phyloP scores from a whole-genome alignment of 2,888 invertebrate genomes.

The Hoplodrina ambigua region DNA sequence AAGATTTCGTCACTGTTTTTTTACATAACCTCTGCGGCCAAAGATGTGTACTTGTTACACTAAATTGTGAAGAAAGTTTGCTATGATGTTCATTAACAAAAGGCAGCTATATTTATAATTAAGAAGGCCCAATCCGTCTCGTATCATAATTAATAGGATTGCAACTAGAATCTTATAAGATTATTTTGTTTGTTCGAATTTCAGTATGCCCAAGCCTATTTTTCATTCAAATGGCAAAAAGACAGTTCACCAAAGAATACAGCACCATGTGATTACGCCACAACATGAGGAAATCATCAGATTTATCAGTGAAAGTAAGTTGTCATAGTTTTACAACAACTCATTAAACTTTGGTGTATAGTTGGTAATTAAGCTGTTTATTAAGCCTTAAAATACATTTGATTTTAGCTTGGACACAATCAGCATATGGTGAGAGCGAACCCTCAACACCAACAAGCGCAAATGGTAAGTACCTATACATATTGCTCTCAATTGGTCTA shows the following conservation, averaged over 20 bases:
- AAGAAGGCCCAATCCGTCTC: not conserved
- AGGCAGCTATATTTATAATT: slow-evolving; percentile 5
- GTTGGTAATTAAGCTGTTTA: not conserved
- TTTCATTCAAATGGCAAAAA: slow-evolving; percentile 94
- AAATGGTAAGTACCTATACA: slow-evolving; percentile 76
- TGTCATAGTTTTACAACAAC: slow-evolving; percentile 19
- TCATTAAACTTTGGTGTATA: not conserved
- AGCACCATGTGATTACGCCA: slow-evolving; percentile 92
- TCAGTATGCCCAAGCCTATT: slow-evolving; percentile 95
- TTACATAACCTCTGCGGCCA: slow-evolving; percentile 86
- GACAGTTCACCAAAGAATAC: slow-evolving; percentile 90
- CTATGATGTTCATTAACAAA: not conserved
- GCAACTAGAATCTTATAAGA: slow-evolving; percentile 15
- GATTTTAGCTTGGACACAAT: slow-evolving; percentile 93
- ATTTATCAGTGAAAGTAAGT: slow-evolving; percentile 96
- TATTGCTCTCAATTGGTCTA: not conserved
- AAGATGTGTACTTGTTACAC: slow-evolving; percentile 49
- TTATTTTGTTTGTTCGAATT: slow-evolving; percentile 69
- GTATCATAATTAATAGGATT: not conserved
- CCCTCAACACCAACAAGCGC: slow-evolving; percentile 89
- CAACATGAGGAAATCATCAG: slow-evolving; percentile 97
- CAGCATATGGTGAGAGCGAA: slow-evolving; percentile 90
- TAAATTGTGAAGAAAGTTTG: not conserved
- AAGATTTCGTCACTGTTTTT: slow-evolving; percentile 86
- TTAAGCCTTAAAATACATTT: not conserved